A percentile compares a stretch with the other conserved stretches of the same genome.
These are phyloP conservation scores for Chaunax sp. DNA, from an alignment of 2,797 vertebrate species.

Conservation along the genomic window DNA sequence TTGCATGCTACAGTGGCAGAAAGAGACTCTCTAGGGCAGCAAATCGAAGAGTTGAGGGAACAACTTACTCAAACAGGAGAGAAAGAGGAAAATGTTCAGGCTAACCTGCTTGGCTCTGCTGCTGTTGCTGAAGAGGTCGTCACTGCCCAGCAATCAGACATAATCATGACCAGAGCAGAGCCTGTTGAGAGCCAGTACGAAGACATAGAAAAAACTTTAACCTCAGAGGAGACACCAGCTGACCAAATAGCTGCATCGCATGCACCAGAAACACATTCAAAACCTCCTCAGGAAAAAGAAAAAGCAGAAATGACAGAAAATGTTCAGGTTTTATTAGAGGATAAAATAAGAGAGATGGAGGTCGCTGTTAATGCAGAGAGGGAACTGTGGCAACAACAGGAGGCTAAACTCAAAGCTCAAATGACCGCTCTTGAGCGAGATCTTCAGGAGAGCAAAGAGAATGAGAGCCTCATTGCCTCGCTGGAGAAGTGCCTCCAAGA, in stretches of 20 bases:
- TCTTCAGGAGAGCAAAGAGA: constrained; percentile 76
- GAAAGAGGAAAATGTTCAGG: constrained; percentile 15
- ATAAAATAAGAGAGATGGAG: constrained; percentile 70
- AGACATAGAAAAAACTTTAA: constrained; percentile 28
- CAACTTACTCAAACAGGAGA: constrained; percentile 67
- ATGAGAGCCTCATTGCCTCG: constrained; percentile 69
- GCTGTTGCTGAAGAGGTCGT: constrained; percentile 65
- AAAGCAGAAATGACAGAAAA: constrained; percentile 39
- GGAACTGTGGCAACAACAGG: constrained; percentile 50
- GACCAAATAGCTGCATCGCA: constrained; percentile 18
- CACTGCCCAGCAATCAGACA: constrained; percentile 52
- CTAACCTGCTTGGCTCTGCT: constrained; percentile 5
- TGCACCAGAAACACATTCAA: constrained; percentile 36
- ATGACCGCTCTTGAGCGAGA: constrained; percentile 80
- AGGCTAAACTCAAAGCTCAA: constrained; percentile 59
- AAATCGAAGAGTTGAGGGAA: constrained; percentile 80
- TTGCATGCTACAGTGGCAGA: constrained; percentile 80
- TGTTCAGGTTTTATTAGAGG: constrained; percentile 45
- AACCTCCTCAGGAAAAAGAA: constrained; percentile 40
- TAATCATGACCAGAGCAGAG: constrained; percentile 43
- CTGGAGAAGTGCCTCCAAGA: constrained; percentile 78
- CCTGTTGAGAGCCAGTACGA: constrained; percentile 37
- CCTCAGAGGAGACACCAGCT: constrained; percentile 16
- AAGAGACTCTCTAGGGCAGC: constrained; percentile 81
- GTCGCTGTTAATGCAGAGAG: constrained; percentile 51